These are phyloP conservation scores for Pharmacophagus antenor DNA, from an alignment of 2,888 invertebrate genomes.

Conservation along the genomic window DNA sequence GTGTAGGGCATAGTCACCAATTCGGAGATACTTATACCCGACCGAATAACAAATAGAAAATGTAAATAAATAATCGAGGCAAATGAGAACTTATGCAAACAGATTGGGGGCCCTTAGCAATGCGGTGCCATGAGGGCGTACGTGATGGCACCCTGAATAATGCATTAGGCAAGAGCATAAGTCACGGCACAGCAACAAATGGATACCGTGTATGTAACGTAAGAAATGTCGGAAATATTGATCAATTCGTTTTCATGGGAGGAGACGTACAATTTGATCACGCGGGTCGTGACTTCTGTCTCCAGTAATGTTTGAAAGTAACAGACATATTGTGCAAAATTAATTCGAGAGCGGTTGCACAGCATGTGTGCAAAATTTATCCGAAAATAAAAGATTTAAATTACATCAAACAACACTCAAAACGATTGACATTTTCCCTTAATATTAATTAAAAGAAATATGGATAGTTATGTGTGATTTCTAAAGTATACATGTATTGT, in stretches of 20 bases:
- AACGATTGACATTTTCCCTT: too few species aligned
- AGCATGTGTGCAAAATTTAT: too few species aligned
- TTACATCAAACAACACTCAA: too few species aligned
- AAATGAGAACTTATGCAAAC: slow-evolving; percentile 25
- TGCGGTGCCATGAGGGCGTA: slow-evolving; percentile 22
- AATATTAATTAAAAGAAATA: too few species aligned
- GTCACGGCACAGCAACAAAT: slow-evolving; percentile 22
- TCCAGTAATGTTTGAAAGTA: slow-evolving; percentile 13
- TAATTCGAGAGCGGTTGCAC: not conserved
- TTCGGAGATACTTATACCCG: not conserved
- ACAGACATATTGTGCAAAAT: not conserved
- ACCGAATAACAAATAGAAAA: slow-evolving; percentile 20
- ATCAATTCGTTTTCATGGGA: slow-evolving; percentile 24
- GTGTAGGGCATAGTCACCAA: not conserved
- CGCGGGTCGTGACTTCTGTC: slow-evolving; percentile 15
- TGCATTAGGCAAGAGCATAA: slow-evolving; percentile 27
- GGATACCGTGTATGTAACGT: slow-evolving; percentile 19
- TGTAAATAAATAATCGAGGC: slow-evolving; percentile 24
- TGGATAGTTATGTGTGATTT: too few species aligned
- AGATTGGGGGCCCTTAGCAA: slow-evolving; percentile 22
- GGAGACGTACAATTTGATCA: slow-evolving; percentile 19
- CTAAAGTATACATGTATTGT: too few species aligned
- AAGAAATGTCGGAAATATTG: slow-evolving; percentile 26
- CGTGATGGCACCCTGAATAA: slow-evolving; percentile 24
- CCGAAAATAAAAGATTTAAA: too few species aligned